Percentiles rank a stretch among this genome's conserved stretches.
phyloP scores from a whole-genome alignment of 2,113 vertebrate genomes.

The Columba janthina region DNA sequence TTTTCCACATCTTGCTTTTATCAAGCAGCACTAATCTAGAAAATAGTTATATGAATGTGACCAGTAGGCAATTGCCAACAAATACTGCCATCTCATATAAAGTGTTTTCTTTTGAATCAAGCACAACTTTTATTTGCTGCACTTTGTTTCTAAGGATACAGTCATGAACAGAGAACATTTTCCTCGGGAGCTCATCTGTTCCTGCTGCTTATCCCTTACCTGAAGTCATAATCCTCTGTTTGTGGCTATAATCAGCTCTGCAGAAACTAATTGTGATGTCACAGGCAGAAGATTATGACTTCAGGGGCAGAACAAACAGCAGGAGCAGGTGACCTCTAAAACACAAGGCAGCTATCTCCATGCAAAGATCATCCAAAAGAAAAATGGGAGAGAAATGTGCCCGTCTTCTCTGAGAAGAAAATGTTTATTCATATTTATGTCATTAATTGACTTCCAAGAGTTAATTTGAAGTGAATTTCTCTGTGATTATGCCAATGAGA shows the following conservation, averaged over 20 bases:
- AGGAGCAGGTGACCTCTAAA: conserved; percentile 54
- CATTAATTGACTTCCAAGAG: neutral
- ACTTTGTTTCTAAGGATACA: conserved; percentile 45
- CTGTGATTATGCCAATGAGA: neutral
- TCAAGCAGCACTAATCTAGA: conserved; percentile 12
- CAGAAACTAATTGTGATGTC: conserved; percentile 77
- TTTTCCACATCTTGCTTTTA: conserved; percentile 13
- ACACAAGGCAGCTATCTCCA: neutral
- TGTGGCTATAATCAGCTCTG: conserved; percentile 67
- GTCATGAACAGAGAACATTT: neutral
- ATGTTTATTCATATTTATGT: neutral
- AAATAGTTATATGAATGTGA: conserved; percentile 31
- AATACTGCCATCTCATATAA: neutral
- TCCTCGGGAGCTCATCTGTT: conserved; percentile 47
- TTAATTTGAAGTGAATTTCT: conserved; percentile 2
- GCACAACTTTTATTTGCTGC: neutral
- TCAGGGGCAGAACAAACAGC: conserved; percentile 45
- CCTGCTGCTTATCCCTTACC: conserved; percentile 68
- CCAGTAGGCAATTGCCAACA: conserved; percentile 11
- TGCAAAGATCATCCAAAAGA: neutral
- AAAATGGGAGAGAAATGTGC: neutral
- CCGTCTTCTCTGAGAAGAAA: neutral
- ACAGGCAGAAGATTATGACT: conserved; percentile 68
- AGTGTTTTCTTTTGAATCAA: neutral
- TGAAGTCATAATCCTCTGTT: conserved; percentile 72